phyloP scores from a whole-genome alignment of 1,140 invertebrate genomes.

The Lamellibrachia luymesi region DNA sequence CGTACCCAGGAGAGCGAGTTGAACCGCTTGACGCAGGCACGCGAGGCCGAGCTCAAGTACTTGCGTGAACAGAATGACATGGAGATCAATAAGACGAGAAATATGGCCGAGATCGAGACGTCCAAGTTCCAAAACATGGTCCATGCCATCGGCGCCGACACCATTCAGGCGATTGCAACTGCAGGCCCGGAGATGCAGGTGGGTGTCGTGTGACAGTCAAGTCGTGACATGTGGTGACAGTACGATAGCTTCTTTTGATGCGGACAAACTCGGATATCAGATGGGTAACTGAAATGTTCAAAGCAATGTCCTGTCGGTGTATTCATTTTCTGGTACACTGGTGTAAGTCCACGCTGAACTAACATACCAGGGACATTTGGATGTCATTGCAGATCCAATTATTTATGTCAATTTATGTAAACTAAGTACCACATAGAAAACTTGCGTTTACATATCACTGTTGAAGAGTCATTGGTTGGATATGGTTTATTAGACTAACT shows the following conservation, averaged over 20 bases:
- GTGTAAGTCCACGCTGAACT: background rate
- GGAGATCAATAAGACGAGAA: slow-evolving; percentile 54
- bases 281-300: background rate
- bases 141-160: slow-evolving; percentile 57
- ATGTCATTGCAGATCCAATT: background rate
- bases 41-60: slow-evolving; percentile 59
- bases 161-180: slow-evolving; percentile 57
- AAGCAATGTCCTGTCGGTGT: background rate
- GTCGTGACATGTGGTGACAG: background rate
- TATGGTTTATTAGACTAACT: too few species aligned
- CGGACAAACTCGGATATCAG: too few species aligned
- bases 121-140: slow-evolving; percentile 60
- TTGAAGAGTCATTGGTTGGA: too few species aligned
- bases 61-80: slow-evolving; percentile 57
- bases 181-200: slow-evolving; percentile 61
- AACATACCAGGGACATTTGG: background rate
- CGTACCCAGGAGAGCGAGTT: slow-evolving; percentile 55
- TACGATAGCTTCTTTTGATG: too few species aligned
- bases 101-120: slow-evolving; percentile 57
- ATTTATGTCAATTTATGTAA: background rate
- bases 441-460: background rate
- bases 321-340: background rate
- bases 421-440: background rate
- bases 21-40: slow-evolving; percentile 55
- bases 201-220: slow-evolving; percentile 17